Evolutionary conservation across 2,888 invertebrate species (phyloP).

Genomic region (Malachius bipustulatus): DNA sequence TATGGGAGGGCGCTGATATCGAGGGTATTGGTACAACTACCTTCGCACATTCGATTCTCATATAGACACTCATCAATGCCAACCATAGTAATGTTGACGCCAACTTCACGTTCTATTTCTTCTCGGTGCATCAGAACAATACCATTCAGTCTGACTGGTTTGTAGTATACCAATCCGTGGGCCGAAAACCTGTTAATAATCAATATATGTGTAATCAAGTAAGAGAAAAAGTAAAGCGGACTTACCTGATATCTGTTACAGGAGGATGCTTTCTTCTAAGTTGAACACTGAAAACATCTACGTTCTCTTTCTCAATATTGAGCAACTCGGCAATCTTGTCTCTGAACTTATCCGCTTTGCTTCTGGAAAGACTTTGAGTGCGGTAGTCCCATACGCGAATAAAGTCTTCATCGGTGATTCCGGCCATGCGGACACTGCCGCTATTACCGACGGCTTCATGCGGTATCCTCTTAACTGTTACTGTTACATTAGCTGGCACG

Average conservation of each 20-base stretch:
- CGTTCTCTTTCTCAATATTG: conserved; percentile 75
- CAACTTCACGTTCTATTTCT: conserved; percentile 88
- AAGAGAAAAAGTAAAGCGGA: no score
- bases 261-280: conserved; percentile 75
- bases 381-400: conserved; percentile 90
- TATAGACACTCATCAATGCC: conserved; percentile 94
- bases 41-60: conserved; percentile 91
- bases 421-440: conserved; percentile 85
- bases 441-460: conserved; percentile 93
- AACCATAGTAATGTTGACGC: conserved; percentile 93
- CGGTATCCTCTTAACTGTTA: conserved; percentile 86
- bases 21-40: conserved; percentile 87
- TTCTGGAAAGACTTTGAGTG: conserved; percentile 70
- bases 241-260: conserved; percentile 79
- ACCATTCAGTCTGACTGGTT: conserved; percentile 87
- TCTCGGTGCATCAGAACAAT: conserved; percentile 86
- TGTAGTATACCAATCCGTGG: conserved; percentile 91
- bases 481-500: conserved; percentile 92
- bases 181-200: conserved; percentile 94
- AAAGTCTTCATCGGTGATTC: conserved; percentile 93
- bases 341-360: conserved; percentile 80
- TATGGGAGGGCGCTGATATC: conserved; percentile 83
- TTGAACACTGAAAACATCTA: conserved; percentile 95
- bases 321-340: conserved; percentile 79
- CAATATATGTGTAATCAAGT: no score